Evolutionary conservation across 1,140 invertebrate genomes (phyloP).

Genomic region (Polypedilum vanderplanki): DNA sequence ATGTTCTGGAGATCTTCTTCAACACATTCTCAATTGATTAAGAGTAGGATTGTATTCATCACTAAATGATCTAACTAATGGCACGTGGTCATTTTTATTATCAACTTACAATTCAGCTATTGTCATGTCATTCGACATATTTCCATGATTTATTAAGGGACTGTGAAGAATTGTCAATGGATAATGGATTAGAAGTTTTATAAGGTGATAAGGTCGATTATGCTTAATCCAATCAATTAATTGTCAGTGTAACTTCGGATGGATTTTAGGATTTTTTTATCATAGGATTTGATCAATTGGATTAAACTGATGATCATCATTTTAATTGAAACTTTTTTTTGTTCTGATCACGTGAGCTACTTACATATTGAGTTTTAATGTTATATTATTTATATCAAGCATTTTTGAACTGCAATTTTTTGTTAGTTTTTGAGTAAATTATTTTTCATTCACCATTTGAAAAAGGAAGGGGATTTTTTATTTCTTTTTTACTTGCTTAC

Average conservation of each 20-base stretch:
- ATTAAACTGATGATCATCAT: background rate
- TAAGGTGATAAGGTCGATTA: too few species aligned
- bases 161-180: background rate
- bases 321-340: background rate
- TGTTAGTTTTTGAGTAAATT: background rate
- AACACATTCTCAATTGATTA: background rate
- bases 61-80: background rate
- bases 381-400: background rate
- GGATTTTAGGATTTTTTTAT: background rate
- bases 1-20: conserved; percentile 4
- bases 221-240: too few species aligned
- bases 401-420: background rate
- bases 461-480: background rate
- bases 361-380: background rate
- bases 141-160: background rate
- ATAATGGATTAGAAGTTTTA: background rate
- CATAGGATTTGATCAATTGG: background rate
- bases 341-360: background rate
- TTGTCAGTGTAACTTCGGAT: conserved; percentile 1
- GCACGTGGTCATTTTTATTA: background rate
- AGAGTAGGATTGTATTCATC: background rate
- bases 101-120: background rate
- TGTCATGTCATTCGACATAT: background rate
- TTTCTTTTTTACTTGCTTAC: background rate
- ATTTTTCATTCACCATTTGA: background rate